Base-by-base conservation (phyloP, 2,113 vertebrate species). In the Polypterus senegalus region DNA sequence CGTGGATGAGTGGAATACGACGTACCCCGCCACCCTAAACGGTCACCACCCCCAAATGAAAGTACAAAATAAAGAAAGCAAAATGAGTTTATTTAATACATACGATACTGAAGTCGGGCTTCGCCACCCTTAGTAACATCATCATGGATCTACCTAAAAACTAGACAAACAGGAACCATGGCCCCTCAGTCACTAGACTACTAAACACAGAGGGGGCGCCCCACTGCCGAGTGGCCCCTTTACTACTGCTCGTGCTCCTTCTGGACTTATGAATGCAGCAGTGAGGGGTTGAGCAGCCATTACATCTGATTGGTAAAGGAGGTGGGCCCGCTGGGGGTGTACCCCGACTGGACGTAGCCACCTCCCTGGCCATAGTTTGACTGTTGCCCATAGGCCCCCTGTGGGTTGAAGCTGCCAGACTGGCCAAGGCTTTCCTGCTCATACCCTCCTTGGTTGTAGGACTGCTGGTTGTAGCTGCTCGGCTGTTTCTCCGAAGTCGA, bases 241-340 rank as follows among this genome's bases (percentile, higher is more conserved):
- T 46, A 65, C 63, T 68, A 57, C 27, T 27, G 27, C 27, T 27
- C 27, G 27, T 27, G 27, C 1, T 27, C 27, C 27, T 27, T 27
- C 27, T 1, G 27, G 27, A 27, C 27, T 27, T 27, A 27, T 27
- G 73, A 81, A 67, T 62, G 69, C 6, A 61, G 8, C 6, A 61
- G 8, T 46, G 7, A 47, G 57, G 47, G 7, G 59, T 52, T 1
- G 7, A 49, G 62, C 61, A 56, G 54, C 45, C 44, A 9, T 81
- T 91, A 97, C 77, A 94, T 95, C 60, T 92, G 92, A 81, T 93
- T 91, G 74, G 84, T 65, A 58, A 94, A 96, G 61, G 92, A 90
- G 59, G 87, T 91, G 9, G 92, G 88, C 47, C 85, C 89, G 3
- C 83, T 80, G 74, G 86, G 81, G 59, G 74, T 64, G 1, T 83